phyloP scores from a whole-genome alignment of 37 sponge, comb jelly and placozoan genomes.

The Beroe ovata region DNA sequence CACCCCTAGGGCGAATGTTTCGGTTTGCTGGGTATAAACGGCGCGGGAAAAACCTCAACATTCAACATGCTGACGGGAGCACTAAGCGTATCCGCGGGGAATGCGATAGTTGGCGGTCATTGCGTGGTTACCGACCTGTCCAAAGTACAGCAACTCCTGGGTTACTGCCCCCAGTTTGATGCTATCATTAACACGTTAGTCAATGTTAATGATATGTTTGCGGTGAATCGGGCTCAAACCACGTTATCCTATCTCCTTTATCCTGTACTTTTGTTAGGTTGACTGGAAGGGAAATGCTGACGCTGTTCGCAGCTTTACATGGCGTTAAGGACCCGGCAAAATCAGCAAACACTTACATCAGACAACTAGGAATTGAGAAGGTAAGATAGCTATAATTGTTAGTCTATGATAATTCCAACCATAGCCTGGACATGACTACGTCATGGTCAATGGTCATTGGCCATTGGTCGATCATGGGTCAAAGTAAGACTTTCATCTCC shows the following conservation, averaged over 20 bases:
- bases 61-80: slow-evolving; percentile 65
- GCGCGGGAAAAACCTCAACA: slow-evolving; percentile 42
- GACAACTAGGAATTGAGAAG: slow-evolving; percentile 46
- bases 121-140: slow-evolving; percentile 32
- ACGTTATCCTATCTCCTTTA: too few species aligned
- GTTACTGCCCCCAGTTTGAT: slow-evolving; percentile 66
- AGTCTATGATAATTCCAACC: background rate
- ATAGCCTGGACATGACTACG: too few species aligned
- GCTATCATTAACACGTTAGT: slow-evolving; percentile 63
- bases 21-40: slow-evolving; percentile 59
- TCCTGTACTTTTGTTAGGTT: too few species aligned
- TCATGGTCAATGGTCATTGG: too few species aligned
- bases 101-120: slow-evolving; percentile 23
- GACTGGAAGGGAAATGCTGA: slow-evolving; percentile 49
- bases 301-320: slow-evolving; percentile 18
- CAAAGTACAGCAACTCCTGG: slow-evolving; percentile 53
- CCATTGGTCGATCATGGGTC: too few species aligned
- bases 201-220: too few species aligned
- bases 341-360: slow-evolving; percentile 16
- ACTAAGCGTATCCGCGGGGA: slow-evolving; percentile 5
- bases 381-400: background rate
- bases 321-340: slow-evolving; percentile 5
- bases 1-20: slow-evolving; percentile 64
- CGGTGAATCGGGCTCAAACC: too few species aligned
- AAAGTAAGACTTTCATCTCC: too few species aligned